A percentile compares a stretch with the other conserved stretches of the same genome.
Evolutionary conservation across 2,113 vertebrate species (phyloP).

Genomic region (Halichoeres trimaculatus): DNA sequence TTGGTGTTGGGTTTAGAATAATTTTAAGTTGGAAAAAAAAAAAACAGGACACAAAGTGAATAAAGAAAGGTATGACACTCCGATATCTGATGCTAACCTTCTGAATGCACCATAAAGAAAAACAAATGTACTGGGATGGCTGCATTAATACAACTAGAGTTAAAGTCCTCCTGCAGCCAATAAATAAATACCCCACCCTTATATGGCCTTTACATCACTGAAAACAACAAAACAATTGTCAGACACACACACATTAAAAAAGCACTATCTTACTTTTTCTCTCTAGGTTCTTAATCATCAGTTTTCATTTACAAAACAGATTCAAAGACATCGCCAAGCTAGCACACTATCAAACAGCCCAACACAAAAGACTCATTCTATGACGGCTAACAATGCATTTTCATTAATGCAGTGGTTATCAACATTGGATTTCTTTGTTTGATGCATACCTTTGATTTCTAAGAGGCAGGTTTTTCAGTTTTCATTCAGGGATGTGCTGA

Average conservation of each 20-base stretch:
- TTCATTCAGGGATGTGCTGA: constrained; percentile 15
- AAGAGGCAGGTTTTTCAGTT: constrained; percentile 3
- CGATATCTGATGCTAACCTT: constrained; percentile 10
- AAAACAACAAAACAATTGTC: constrained; percentile 43
- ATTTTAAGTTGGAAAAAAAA: constrained; percentile 33
- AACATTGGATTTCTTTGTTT: constrained; percentile 13
- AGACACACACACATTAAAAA: constrained; percentile 46
- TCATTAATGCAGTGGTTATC: constrained; percentile 40
- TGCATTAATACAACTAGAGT: constrained; percentile 28
- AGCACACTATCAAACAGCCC: constrained; percentile 18
- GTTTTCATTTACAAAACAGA: constrained; percentile 8
- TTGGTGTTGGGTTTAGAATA: constrained; percentile 16
- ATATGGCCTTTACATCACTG: constrained; percentile 39
- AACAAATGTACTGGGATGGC: constrained; percentile 29
- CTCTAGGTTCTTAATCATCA: constrained; percentile 24
- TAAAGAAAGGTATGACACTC: constrained; percentile 11
- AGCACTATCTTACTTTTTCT: constrained; percentile 17
- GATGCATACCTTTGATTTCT: constrained; percentile 10
- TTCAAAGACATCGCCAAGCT: constrained; percentile 35
- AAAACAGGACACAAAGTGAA: constrained; percentile 33
- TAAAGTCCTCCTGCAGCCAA: constrained; percentile 32
- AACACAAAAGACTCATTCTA: constrained; percentile 13
- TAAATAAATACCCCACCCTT: constrained; percentile 80
- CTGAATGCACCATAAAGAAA: constrained; percentile 30
- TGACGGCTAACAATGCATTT: constrained; percentile 3